Evolutionary conservation across 92 coral and sea anemone genomes (phyloP).

Genomic region (Palythoa caribaeorum): DNA sequence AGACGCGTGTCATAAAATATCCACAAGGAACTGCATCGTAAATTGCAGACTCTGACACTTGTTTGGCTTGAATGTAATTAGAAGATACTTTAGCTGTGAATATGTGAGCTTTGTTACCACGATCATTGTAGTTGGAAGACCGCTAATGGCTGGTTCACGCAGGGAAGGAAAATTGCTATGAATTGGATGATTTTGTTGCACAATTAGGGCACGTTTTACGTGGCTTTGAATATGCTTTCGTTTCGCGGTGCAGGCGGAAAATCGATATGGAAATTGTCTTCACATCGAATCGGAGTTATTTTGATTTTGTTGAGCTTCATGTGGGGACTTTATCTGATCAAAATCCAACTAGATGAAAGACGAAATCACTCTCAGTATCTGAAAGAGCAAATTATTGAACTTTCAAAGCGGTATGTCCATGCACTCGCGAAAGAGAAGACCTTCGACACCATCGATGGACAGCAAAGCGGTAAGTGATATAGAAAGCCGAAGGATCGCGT

Average conservation of each 20-base stretch:
- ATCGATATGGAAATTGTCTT: constrained; percentile 52
- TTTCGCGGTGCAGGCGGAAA: background rate
- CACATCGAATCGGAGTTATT: constrained; percentile 75
- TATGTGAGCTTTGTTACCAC: background rate
- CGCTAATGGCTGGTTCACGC: background rate
- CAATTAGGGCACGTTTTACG: background rate
- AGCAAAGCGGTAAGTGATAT: constrained; percentile 41
- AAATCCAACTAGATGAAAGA: constrained; percentile 81
- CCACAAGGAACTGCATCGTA: no score
- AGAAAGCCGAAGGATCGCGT: no score
- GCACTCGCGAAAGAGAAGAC: constrained; percentile 88
- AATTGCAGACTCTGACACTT: no score
- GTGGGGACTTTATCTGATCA: constrained; percentile 91
- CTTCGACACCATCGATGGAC: constrained; percentile 70
- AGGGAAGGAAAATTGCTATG: background rate
- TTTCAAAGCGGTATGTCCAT: constrained; percentile 87
- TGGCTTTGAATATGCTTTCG: constrained; percentile 14
- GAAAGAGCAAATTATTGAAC: constrained; percentile 74
- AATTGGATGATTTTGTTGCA: background rate
- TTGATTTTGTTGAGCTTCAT: constrained; percentile 75
- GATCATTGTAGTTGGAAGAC: background rate
- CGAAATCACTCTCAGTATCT: constrained; percentile 77
- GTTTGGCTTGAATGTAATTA: no score
- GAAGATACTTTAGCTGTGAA: background rate
- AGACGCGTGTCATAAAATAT: no score